Conservation (phyloP, 1,140 invertebrate species). For the Drosophila lowei region DNA sequence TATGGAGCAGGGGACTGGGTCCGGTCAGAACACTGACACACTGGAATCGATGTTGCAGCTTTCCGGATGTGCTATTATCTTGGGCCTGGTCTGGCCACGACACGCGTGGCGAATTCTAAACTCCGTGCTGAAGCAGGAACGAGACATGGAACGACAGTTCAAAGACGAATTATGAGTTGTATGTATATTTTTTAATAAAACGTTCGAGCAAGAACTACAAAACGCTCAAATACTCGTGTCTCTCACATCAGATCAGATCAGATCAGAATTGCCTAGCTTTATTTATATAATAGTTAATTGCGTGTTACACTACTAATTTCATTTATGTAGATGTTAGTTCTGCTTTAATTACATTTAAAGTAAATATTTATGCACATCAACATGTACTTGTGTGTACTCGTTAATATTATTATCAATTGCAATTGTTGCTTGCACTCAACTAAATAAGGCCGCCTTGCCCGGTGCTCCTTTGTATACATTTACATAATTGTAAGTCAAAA, state of each 20-base stretch:
- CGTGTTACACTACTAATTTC: constrained; percentile 77
- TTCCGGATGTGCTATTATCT: constrained; percentile 28
- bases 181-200: constrained; percentile 62
- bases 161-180: constrained; percentile 55
- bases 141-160: constrained; percentile 44
- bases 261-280: constrained; percentile 68
- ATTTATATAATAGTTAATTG: constrained; percentile 75
- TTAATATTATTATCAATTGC: constrained; percentile 72
- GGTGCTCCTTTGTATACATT: constrained; percentile 37
- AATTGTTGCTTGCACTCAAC: constrained; percentile 55
- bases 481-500: constrained; percentile 40
- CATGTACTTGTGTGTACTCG: constrained; percentile 50
- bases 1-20: not conserved
- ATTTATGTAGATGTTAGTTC: constrained; percentile 56
- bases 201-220: constrained; percentile 58
- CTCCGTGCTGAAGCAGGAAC: constrained; percentile 37
- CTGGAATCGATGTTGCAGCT: constrained; percentile 23
- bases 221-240: constrained; percentile 43
- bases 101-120: constrained; percentile 38
- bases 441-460: not conserved
- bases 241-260: constrained; percentile 60
- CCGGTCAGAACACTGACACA: not conserved
- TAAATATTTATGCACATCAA: constrained; percentile 66
- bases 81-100: constrained; percentile 43
- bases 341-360: constrained; percentile 75